These are phyloP conservation scores for Chloromyia formosa DNA, from an alignment of 2,888 invertebrate species.

Conservation along the genomic window DNA sequence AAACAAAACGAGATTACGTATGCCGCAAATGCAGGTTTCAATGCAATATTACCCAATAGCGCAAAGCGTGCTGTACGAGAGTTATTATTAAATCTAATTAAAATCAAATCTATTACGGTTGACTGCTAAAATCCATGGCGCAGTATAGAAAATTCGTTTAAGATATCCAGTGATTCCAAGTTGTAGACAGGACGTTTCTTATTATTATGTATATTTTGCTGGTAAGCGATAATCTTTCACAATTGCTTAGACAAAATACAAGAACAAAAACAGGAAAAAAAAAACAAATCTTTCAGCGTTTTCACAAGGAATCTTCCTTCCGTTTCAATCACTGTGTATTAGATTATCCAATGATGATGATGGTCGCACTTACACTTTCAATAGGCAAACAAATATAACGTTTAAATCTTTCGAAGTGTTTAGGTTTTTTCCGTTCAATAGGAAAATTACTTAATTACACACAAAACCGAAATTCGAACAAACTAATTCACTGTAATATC, in stretches of 20 bases:
- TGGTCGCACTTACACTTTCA: slow-evolving; percentile 32
- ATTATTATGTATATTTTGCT: background rate
- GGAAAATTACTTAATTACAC: slow-evolving; percentile 3
- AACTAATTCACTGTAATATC: background rate
- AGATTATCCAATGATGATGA: slow-evolving; percentile 6
- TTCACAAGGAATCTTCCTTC: background rate
- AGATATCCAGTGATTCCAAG: slow-evolving; percentile 33
- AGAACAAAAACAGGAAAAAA: background rate
- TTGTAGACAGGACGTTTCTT: background rate
- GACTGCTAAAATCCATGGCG: slow-evolving; percentile 35
- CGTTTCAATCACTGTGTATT: background rate
- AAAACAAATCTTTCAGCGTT: background rate
- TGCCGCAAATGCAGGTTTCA: background rate
- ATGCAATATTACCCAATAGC: background rate
- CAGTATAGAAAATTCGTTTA: background rate
- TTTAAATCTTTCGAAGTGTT: background rate
- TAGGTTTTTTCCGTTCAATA: background rate
- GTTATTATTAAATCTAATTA: slow-evolving; percentile 24
- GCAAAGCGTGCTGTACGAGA: background rate
- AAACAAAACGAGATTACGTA: background rate
- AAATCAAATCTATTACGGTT: slow-evolving; percentile 27
- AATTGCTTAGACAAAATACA: background rate
- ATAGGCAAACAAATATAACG: slow-evolving; percentile 9
- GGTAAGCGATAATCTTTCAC: background rate
- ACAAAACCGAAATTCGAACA: background rate